Evolutionary conservation across 2,113 vertebrate genomes (phyloP).

Genomic region (Xerus inauris): DNA sequence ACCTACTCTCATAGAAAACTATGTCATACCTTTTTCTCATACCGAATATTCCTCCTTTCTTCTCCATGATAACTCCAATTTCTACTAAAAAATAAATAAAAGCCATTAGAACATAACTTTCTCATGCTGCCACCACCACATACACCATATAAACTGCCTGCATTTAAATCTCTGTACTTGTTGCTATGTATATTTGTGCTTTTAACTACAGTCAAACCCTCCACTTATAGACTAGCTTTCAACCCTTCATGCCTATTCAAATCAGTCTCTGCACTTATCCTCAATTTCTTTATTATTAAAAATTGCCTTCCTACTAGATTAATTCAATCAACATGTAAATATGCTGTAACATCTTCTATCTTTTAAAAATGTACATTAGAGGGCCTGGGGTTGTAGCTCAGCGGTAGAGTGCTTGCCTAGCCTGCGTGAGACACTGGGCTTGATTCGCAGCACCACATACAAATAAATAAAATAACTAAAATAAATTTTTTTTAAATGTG

Average conservation of each 20-base stretch:
- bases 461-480: no score
- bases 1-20: neutral
- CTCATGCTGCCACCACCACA: neutral
- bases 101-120: neutral
- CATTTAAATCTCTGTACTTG: neutral
- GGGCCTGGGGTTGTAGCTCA: no score
- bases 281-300: neutral
- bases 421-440: no score
- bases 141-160: neutral
- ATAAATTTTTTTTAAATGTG: no score
- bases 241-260: neutral
- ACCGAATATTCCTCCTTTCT: neutral
- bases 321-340: neutral
- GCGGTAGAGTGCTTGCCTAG: no score
- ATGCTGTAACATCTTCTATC: neutral
- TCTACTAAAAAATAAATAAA: neutral
- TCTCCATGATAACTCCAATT: neutral
- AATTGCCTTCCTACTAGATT: neutral
- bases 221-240: neutral
- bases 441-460: no score
- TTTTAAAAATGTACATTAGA: neutral
- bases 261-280: neutral
- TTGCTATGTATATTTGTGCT: neutral
- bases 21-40: neutral
- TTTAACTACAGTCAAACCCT: neutral